Evolutionary conservation across 2,797 vertebrate genomes (phyloP).

Genomic region (Pempheris klunzingeri): DNA sequence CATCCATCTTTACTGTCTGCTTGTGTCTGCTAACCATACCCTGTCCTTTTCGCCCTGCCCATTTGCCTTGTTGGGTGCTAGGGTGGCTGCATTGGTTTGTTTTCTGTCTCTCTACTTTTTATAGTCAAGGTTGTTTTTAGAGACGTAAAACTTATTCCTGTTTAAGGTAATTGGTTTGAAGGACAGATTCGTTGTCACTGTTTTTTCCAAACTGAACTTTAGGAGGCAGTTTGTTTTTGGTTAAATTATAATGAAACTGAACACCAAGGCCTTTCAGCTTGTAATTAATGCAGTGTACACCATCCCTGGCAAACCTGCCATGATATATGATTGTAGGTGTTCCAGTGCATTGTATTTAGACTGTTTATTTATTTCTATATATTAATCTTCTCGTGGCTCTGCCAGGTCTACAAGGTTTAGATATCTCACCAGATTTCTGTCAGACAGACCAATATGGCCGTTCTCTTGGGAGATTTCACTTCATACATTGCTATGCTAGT

Average conservation of each 20-base stretch:
- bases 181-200: not conserved
- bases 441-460: not conserved
- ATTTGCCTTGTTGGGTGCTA: not conserved
- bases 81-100: not conserved
- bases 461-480: not conserved
- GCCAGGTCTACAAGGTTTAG: not conserved
- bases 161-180: not conserved
- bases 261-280: not conserved
- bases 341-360: slow-evolving; percentile 1
- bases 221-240: not conserved
- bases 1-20: slow-evolving; percentile 38
- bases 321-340: not conserved
- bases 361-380: not conserved
- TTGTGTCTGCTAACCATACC: slow-evolving; percentile 2
- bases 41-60: not conserved
- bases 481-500: not conserved
- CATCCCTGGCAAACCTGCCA: not conserved
- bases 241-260: slow-evolving; percentile 2
- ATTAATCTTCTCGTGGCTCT: not conserved
- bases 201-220: not conserved
- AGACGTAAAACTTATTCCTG: not conserved
- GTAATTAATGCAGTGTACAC: not conserved
- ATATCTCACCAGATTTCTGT: not conserved
- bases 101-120: not conserved
- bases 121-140: not conserved